A percentile compares a stretch with the other conserved stretches of the same genome.
Conservation (phyloP, 2,113 vertebrate species). For the Toxotes jaculatrix region DNA sequence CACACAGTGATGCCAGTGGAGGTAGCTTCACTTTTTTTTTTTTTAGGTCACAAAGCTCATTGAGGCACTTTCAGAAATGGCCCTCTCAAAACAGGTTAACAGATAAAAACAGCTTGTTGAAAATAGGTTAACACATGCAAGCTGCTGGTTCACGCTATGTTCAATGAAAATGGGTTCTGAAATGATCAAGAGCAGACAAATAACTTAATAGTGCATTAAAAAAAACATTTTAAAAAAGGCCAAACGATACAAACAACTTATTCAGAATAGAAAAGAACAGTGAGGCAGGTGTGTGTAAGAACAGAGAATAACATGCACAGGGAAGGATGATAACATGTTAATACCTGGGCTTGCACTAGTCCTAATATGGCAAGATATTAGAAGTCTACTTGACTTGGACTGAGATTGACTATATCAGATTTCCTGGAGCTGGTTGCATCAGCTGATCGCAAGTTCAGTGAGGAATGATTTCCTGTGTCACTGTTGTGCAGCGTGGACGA, state of each 20-base stretch:
- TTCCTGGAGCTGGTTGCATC: too few relatives aligned
- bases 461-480: too few relatives aligned
- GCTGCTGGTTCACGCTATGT: neutral
- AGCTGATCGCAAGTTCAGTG: too few relatives aligned
- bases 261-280: neutral
- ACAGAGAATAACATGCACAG: too few relatives aligned
- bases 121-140: constrained; percentile 35
- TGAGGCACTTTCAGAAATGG: constrained; percentile 25
- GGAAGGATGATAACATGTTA: too few relatives aligned
- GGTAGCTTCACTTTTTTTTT: constrained; percentile 2
- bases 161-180: neutral
- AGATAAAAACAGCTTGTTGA: constrained; percentile 39
- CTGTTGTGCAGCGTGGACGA: too few relatives aligned
- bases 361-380: neutral
- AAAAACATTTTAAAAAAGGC: too few relatives aligned
- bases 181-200: neutral
- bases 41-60: constrained; percentile 38
- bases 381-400: too few relatives aligned
- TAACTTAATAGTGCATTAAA: too few relatives aligned
- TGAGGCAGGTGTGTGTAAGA: too few relatives aligned
- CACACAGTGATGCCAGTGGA: neutral
- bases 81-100: constrained; percentile 18
- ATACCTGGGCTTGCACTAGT: neutral
- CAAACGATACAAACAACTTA: too few relatives aligned
- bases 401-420: too few relatives aligned